A percentile compares a stretch with the other conserved stretches of the same genome.
Conservation (phyloP, 2,888 invertebrate species). For the Halictus ligatus region DNA sequence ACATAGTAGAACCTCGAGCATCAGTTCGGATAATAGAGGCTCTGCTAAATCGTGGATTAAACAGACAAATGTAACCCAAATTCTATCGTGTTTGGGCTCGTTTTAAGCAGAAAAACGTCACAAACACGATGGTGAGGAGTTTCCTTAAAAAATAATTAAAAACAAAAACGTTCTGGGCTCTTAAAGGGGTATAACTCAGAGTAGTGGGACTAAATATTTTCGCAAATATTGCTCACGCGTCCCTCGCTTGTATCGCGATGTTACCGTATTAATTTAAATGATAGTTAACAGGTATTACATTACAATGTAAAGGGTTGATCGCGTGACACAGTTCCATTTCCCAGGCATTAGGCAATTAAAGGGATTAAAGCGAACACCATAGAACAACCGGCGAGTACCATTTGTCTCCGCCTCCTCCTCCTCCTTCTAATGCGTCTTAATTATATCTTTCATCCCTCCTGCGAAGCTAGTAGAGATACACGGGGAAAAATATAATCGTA, state of each 20-base stretch:
- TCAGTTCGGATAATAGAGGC: not conserved
- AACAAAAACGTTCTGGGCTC: too few species aligned
- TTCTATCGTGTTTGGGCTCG: not conserved
- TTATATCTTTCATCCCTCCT: constrained; percentile 13
- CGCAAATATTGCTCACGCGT: not conserved
- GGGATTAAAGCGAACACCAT: constrained; percentile 15
- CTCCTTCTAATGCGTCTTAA: constrained; percentile 35
- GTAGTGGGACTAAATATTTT: not conserved
- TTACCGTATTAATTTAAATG: constrained; percentile 17
- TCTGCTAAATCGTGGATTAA: not conserved
- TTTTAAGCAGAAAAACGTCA: not conserved
- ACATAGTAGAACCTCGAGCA: too few species aligned
- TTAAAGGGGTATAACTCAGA: not conserved
- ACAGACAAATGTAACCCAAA: not conserved
- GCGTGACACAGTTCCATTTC: constrained; percentile 37
- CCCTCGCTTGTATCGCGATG: not conserved
- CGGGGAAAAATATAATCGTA: constrained; percentile 32
- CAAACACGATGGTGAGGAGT: not conserved
- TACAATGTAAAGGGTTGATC: constrained; percentile 5
- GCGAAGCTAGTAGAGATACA: constrained; percentile 9
- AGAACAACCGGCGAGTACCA: not conserved
- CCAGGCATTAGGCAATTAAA: constrained; percentile 13
- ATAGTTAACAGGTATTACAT: not conserved
- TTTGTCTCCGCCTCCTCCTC: constrained; percentile 11
- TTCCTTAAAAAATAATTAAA: not conserved